Evolutionary conservation across 2,888 invertebrate genomes (phyloP).

Genomic region (Limnephilus lunatus): DNA sequence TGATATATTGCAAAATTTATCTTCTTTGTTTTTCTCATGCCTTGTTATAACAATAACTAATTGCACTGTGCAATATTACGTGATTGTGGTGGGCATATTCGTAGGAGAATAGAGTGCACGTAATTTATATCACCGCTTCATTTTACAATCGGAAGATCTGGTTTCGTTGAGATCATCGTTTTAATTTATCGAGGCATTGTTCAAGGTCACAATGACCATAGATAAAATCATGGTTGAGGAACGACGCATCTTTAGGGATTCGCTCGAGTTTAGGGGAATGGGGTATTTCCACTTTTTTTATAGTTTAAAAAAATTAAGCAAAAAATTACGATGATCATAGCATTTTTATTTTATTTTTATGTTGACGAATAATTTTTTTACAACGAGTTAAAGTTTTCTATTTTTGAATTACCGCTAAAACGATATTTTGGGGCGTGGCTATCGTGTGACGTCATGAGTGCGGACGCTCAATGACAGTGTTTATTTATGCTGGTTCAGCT

Average conservation of each 20-base stretch:
- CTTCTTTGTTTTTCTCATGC: constrained; percentile 2
- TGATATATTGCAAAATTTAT: neutral
- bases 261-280: neutral
- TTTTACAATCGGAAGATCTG: neutral
- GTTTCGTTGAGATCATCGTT: neutral
- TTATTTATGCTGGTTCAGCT: too few relatives aligned
- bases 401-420: too few relatives aligned
- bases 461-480: too few relatives aligned
- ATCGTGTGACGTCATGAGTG: too few relatives aligned
- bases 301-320: too few relatives aligned
- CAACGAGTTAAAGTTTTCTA: too few relatives aligned
- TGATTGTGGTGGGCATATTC: neutral
- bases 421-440: too few relatives aligned
- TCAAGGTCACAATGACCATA: neutral
- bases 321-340: too few relatives aligned
- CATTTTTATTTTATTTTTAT: too few relatives aligned
- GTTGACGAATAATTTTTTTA: too few relatives aligned
- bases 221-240: neutral
- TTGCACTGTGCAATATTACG: neutral
- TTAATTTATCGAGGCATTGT: neutral
- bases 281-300: too few relatives aligned
- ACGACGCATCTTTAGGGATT: neutral
- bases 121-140: neutral
- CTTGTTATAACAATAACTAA: neutral
- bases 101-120: neutral